Evolutionary conservation across 2,797 vertebrate genomes (phyloP), one percentile per base, ranked within the genome.

Genomic region (Amblyraja radiata): DNA sequence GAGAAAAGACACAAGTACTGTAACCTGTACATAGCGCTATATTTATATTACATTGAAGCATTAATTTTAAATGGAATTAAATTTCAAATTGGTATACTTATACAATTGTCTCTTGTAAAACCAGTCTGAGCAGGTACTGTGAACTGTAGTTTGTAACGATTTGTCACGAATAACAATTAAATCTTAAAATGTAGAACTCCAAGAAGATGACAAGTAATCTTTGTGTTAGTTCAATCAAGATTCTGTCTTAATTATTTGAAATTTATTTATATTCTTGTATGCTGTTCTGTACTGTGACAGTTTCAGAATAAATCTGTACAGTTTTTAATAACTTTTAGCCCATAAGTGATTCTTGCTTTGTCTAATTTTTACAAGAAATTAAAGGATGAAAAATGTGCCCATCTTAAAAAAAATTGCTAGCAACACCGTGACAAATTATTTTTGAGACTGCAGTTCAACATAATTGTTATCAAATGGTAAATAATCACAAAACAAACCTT

Each of bases 1-100:
- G 90, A 39, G 23, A 58, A 76, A 92, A 28, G 76, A 76, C 25
- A 92, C 14, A 90, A 46, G 90, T 92, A 92, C 90, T 92, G 90
- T 92, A 76, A 6, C 90, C 76, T 92, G 90, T 92, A 76, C 73
- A 92, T 92, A 74, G 58, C 54, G 36, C 39, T 92, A 36, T 92
- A 92, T 92, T 92, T 92, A 92, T 92, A n/a, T 92, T n/a, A 76
- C 73, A 92, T 92, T 92, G 58, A 92, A 92, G 90, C 90, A 92
- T 92, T 92, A 92, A 92, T 39, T 92, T 91, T 92, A 54, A 92
- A 76, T 76, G 39, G 23, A 92, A 92, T n/a, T 92, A 18, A 46
- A 92, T 76, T 92, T 74, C 71, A 92, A 92, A 76, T 76, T 14
- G 90, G 54, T 92, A 73, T 92, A 58, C 90, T 74, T 76, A 91